Evolutionary conservation across 2,888 invertebrate species (phyloP), one percentile per base, ranked within the genome.

Genomic region (Pecten maximus): DNA sequence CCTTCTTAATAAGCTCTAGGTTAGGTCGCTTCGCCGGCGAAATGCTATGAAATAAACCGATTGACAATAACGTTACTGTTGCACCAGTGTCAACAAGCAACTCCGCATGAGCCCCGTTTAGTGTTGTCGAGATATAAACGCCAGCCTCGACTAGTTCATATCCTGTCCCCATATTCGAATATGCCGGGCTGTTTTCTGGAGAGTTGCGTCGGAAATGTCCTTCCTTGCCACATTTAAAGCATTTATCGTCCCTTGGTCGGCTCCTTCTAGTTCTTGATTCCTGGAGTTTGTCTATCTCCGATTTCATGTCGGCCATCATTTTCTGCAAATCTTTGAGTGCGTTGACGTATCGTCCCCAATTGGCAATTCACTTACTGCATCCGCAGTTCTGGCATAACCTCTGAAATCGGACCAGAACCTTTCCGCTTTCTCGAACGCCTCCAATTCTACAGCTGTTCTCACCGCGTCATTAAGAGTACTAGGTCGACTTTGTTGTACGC

Each of bases 401-500:
- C 19, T 19, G 44, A 10, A 2, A 6, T 86, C 89, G 4, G 15
- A 16, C 16, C 44, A 2, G 40, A n/a, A n/a, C n/a, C n/a, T n/a
- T n/a, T n/a, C n/a, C n/a, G n/a, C n/a, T n/a, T n/a, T n/a, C n/a
- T n/a, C 86, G n/a, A 86, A 89, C 6, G 86, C 89, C 35, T 89
- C 86, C 2, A 89, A 23, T 12, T 89, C 89, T 12, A 86, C 89
- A 8, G 89, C 89, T 19, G 40, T 40, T 86, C 89, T n/a, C 3
- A 89, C 35, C 12, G 89, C 89, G 15, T 89, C 89, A 86, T 89
- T 86, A 10, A 89, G 28, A 8, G 74, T 28, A 2, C 23, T 19
- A 2, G 88, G 88, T 60, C 88, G 50, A 60, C 54, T 40, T 60
- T 88, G 88, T 40, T 88, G 54, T 35, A 88, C 40, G 3, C 40